Percentiles rank a stretch among this genome's conserved stretches.
Conservation (phyloP, 53 echinoderm and acorn worm species). For the Echinometra lucunter region DNA sequence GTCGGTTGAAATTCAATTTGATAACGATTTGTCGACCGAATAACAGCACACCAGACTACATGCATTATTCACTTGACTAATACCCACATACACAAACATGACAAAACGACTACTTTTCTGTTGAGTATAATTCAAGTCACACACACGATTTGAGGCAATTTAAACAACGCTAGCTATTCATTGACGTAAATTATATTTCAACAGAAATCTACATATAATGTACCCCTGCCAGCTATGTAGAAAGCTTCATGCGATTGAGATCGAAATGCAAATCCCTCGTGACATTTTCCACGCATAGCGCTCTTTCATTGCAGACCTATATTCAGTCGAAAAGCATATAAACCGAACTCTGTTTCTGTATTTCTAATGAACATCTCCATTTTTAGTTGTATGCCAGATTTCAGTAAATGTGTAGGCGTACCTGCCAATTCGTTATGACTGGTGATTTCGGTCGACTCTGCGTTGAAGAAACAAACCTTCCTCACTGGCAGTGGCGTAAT, state of each 20-base stretch:
- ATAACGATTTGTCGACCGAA: not conserved
- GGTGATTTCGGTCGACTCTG: slow-evolving; percentile 23
- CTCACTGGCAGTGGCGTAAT: too few relatives aligned
- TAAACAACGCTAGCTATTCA: not conserved
- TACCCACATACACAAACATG: not conserved
- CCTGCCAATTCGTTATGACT: not conserved
- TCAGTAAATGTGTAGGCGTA: slow-evolving; percentile 7
- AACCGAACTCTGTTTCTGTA: not conserved
- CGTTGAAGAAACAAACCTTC: slow-evolving; percentile 42
- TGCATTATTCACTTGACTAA: not conserved
- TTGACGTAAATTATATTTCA: not conserved
- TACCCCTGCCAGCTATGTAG: not conserved
- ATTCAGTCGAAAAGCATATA: slow-evolving; percentile 1
- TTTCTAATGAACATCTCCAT: not conserved
- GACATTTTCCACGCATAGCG: slow-evolving; percentile 31
- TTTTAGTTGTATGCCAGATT: slow-evolving; percentile 22
- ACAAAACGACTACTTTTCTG: not conserved
- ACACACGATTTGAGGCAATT: not conserved
- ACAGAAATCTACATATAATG: not conserved
- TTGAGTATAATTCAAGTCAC: not conserved
- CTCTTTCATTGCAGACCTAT: slow-evolving; percentile 31
- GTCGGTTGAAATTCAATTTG: not conserved
- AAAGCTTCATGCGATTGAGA: slow-evolving; percentile 8
- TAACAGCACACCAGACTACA: not conserved
- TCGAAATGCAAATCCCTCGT: slow-evolving; percentile 31